Evolutionary conservation across 2,113 vertebrate genomes (phyloP).

Genomic region (Cepphus grylle): DNA sequence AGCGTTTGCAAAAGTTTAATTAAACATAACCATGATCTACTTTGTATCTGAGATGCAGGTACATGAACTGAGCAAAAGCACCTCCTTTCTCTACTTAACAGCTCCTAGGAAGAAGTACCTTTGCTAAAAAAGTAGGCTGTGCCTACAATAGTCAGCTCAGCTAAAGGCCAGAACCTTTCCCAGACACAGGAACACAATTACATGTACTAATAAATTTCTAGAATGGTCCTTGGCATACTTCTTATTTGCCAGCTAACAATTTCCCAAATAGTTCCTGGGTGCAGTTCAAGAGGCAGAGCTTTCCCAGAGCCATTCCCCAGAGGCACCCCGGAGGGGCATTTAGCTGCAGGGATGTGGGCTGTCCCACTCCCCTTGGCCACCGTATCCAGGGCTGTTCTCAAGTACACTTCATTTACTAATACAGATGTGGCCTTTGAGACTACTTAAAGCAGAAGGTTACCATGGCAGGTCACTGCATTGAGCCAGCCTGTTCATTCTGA

Average conservation of each 20-base stretch:
- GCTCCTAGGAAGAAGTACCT: not conserved
- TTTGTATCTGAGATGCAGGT: not conserved
- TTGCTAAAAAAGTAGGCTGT: not conserved
- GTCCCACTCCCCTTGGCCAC: not conserved
- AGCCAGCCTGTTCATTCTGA: not conserved
- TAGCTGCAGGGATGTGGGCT: not conserved
- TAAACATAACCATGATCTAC: not conserved
- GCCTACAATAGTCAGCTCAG: not conserved
- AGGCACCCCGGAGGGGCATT: fast-evolving
- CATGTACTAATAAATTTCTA: not conserved
- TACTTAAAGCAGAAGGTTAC: not conserved
- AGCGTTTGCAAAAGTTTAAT: not conserved
- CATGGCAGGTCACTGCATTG: not conserved
- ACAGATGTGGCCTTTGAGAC: not conserved
- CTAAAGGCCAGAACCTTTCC: not conserved
- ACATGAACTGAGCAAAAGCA: not conserved
- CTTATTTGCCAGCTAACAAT: not conserved
- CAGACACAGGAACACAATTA: not conserved
- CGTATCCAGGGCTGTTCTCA: fast-evolving
- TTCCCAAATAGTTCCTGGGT: not conserved
- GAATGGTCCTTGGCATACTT: not conserved
- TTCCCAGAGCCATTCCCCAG: not conserved
- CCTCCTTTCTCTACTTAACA: not conserved
- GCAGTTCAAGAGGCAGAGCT: not conserved
- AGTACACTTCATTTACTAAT: not conserved